Conservation (phyloP, 2,113 vertebrate genomes). For the Azemiops feae region DNA sequence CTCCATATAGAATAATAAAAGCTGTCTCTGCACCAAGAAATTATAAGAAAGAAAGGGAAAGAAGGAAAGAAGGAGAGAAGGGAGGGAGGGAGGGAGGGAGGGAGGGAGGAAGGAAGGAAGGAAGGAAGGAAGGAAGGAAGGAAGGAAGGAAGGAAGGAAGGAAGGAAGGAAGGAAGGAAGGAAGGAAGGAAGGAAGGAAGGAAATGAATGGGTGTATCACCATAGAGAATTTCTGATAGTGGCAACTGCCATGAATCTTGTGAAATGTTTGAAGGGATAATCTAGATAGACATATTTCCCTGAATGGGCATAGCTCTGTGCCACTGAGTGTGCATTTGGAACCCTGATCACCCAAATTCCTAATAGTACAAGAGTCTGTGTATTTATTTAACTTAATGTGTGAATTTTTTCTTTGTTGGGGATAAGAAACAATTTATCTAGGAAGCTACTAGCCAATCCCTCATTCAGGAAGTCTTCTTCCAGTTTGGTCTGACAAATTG, state of each 20-base stretch:
- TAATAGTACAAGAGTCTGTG: not conserved
- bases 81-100: not conserved
- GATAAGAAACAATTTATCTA: not conserved
- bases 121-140: too few relatives aligned
- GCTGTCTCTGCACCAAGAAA: not conserved
- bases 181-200: too few relatives aligned
- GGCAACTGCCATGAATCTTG: not conserved
- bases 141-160: too few relatives aligned
- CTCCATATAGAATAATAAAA: not conserved
- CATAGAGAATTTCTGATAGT: not conserved
- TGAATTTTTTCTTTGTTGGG: not conserved
- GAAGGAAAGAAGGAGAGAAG: too few relatives aligned
- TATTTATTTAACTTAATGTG: not conserved
- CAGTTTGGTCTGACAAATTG: not conserved
- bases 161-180: not conserved
- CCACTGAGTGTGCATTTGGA: not conserved
- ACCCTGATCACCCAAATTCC: not conserved
- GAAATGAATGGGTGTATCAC: not conserved
- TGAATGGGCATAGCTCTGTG: not conserved
- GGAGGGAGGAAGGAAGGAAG: accelerated
- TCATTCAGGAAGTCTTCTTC: not conserved
- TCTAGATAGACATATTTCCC: not conserved
- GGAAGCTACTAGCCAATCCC: not conserved
- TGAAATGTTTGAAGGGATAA: not conserved
- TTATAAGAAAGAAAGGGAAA: not conserved